phyloP scores from a whole-genome alignment of 2,797 vertebrate genomes.

The Serranus cabrilla region DNA sequence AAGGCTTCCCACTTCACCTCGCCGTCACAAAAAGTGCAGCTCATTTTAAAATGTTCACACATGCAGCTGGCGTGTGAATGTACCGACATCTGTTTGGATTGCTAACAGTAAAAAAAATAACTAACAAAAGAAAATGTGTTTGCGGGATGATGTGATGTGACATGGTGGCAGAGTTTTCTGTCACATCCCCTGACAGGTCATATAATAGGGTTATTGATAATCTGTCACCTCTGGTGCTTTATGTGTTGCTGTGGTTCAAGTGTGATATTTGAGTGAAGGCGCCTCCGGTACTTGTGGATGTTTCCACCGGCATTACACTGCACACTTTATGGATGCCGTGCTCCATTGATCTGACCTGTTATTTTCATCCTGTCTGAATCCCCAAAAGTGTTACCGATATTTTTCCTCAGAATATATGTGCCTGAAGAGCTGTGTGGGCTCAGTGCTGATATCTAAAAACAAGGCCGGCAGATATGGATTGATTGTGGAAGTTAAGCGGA shows the following conservation, averaged over 20 bases:
- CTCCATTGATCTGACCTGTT: slow-evolving; percentile 47
- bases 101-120: neutral
- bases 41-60: slow-evolving; percentile 30
- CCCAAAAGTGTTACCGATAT: slow-evolving; percentile 5
- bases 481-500: neutral
- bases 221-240: slow-evolving; percentile 65
- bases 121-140: slow-evolving; percentile 4
- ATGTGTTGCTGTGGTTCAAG: slow-evolving; percentile 59
- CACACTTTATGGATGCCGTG: slow-evolving; percentile 6
- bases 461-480: slow-evolving; percentile 11
- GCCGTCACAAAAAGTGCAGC: neutral
- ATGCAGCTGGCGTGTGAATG: slow-evolving; percentile 4
- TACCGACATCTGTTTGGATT: slow-evolving; percentile 9
- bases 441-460: slow-evolving; percentile 27
- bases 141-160: slow-evolving; percentile 48
- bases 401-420: neutral
- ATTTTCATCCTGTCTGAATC: slow-evolving; percentile 27
- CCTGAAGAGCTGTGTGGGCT: slow-evolving; percentile 17
- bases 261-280: slow-evolving; percentile 60
- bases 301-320: slow-evolving; percentile 20
- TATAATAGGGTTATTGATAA: slow-evolving; percentile 80
- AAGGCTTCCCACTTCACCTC: neutral
- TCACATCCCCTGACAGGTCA: slow-evolving; percentile 66
- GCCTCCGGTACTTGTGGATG: slow-evolving; percentile 40
- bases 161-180: slow-evolving; percentile 46